These are phyloP conservation scores for Vollenhovia emeryi DNA, from an alignment of 1,140 invertebrate species.

Conservation along the genomic window DNA sequence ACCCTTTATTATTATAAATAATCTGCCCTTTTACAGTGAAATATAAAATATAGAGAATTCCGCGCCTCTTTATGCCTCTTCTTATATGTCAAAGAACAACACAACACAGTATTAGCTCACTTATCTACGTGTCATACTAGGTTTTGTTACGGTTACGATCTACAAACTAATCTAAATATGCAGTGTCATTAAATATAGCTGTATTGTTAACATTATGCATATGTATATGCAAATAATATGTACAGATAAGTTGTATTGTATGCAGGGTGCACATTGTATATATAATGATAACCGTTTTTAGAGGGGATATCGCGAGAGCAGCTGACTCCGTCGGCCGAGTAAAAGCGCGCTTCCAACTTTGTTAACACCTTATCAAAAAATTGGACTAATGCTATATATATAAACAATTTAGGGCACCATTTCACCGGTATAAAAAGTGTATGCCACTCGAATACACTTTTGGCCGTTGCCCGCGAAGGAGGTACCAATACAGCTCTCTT, in stretches of 20 bases:
- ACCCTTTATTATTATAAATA: conserved; percentile 77
- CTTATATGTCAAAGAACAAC: conserved; percentile 44
- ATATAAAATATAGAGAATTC: conserved; percentile 78
- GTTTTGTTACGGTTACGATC: conserved; percentile 43
- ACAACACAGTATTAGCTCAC: conserved; percentile 61
- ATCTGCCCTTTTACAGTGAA: conserved; percentile 75
- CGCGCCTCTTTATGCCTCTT: conserved; percentile 26
- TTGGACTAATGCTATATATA: conserved; percentile 69
- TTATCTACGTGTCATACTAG: conserved; percentile 56
- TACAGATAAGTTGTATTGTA: conserved; percentile 68
- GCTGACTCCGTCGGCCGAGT: background rate
- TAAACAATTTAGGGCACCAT: conserved; percentile 71
- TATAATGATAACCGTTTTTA: conserved; percentile 51
- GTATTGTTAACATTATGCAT: conserved; percentile 76
- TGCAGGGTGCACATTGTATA: conserved; percentile 61
- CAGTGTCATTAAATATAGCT: conserved; percentile 52
- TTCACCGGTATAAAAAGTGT: conserved; percentile 69
- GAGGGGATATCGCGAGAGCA: background rate
- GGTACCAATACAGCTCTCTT: conserved; percentile 39
- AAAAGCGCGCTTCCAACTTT: conserved; percentile 30
- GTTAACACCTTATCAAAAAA: conserved; percentile 61
- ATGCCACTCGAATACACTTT: conserved; percentile 64
- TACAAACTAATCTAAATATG: conserved; percentile 74
- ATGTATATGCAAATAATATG: conserved; percentile 76
- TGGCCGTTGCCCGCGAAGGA: conserved; percentile 58